Evolutionary conservation across 92 coral and sea anemone species (phyloP).

Genomic region (Blastomussa wellsi): DNA sequence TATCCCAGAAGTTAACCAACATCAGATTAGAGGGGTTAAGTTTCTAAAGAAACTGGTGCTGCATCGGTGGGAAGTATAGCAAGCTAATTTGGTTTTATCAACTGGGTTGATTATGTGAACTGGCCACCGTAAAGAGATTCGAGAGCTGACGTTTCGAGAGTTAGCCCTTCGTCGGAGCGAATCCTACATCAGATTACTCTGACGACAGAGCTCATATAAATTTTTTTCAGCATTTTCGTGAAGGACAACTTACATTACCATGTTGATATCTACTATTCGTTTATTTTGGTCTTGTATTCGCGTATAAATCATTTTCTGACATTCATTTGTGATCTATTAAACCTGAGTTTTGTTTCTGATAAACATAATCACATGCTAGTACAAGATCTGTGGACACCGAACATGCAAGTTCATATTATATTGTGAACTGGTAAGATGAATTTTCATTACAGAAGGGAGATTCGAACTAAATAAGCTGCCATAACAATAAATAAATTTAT

Average conservation of each 20-base stretch:
- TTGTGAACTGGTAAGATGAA: not conserved
- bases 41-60: too few species aligned
- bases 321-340: not conserved
- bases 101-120: too few species aligned
- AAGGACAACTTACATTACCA: not conserved
- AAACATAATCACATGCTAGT: not conserved
- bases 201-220: too few species aligned
- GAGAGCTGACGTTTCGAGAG: too few species aligned
- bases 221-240: not conserved
- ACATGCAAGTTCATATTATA: slow-evolving; percentile 6
- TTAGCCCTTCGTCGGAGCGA: too few species aligned
- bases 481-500: not conserved
- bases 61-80: too few species aligned
- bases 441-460: not conserved
- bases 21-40: too few species aligned
- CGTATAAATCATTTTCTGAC: not conserved
- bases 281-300: not conserved
- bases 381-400: not conserved
- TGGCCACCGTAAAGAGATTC: too few species aligned
- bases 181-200: too few species aligned
- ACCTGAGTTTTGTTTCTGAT: not conserved
- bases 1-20: too few species aligned
- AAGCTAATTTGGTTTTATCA: too few species aligned
- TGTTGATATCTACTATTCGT: not conserved
- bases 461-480: not conserved